phyloP scores from a whole-genome alignment of 2,888 invertebrate genomes.

The Geotrupes spiniger region DNA sequence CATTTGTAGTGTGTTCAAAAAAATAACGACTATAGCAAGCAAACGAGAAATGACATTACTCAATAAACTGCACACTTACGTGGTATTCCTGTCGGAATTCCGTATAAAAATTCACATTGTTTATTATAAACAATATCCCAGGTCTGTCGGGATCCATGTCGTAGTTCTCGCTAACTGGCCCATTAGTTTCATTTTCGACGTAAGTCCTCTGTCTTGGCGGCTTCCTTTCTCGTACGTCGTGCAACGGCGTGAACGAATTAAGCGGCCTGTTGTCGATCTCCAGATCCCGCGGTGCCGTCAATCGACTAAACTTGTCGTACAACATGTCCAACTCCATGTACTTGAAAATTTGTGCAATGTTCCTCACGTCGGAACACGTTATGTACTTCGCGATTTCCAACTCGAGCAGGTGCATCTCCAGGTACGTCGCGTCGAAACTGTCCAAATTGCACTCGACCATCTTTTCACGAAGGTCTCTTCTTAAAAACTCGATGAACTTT shows the following conservation, averaged over 20 bases:
- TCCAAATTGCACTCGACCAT: conserved; percentile 21
- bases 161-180: conserved; percentile 27
- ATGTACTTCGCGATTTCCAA: conserved; percentile 38
- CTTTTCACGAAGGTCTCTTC: conserved; percentile 30
- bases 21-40: no score
- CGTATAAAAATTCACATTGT: conserved; percentile 44
- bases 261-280: conserved; percentile 11
- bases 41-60: no score
- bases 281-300: conserved; percentile 9
- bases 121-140: conserved; percentile 49
- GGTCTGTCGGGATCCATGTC: conserved; percentile 36
- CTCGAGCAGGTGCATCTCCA: conserved; percentile 43
- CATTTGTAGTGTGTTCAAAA: no score
- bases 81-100: conserved; percentile 28
- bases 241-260: not conserved
- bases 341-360: conserved; percentile 36
- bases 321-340: conserved; percentile 32
- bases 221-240: not conserved
- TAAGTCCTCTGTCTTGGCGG: not conserved
- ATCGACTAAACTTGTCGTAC: conserved; percentile 23
- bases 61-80: no score
- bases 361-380: conserved; percentile 29
- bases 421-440: conserved; percentile 23
- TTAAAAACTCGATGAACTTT: conserved; percentile 23
- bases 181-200: conserved; percentile 3